These are phyloP conservation scores for Anser brachyrhynchus DNA, from an alignment of 2,113 vertebrate species.

Conservation along the genomic window DNA sequence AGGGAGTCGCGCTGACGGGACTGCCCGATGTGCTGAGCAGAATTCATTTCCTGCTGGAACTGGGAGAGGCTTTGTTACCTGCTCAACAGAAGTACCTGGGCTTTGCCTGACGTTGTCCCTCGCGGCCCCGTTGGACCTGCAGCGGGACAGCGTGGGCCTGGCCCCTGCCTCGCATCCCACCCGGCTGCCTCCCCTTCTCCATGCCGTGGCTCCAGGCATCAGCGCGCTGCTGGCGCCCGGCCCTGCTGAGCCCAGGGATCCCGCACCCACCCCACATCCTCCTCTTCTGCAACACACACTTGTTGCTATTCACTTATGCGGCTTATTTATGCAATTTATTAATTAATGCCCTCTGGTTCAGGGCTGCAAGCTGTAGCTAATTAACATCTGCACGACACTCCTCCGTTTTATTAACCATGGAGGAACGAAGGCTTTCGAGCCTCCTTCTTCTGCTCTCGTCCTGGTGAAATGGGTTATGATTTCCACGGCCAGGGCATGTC, in stretches of 20 bases:
- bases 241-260: not conserved
- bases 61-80: not conserved
- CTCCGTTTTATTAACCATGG: fast-evolving
- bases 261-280: not conserved
- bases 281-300: no score
- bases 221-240: fast-evolving
- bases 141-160: not conserved
- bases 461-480: fast-evolving
- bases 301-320: not conserved
- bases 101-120: fast-evolving
- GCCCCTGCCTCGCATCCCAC: fast-evolving
- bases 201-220: no score
- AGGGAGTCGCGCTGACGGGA: not conserved
- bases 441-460: not conserved
- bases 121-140: fast-evolving
- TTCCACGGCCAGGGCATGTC: not conserved
- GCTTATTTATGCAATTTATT: not conserved
- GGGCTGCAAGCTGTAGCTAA: not conserved
- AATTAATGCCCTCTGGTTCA: no score
- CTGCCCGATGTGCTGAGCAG: fast-evolving
- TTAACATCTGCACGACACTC: not conserved
- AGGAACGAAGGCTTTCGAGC: not conserved
- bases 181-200: no score
- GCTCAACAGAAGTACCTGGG: not conserved
- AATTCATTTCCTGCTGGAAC: not conserved